Evolutionary conservation across 1,140 invertebrate species (phyloP), one percentile per base, ranked within the genome.

Genomic region (Drosophila kurseongensis): DNA sequence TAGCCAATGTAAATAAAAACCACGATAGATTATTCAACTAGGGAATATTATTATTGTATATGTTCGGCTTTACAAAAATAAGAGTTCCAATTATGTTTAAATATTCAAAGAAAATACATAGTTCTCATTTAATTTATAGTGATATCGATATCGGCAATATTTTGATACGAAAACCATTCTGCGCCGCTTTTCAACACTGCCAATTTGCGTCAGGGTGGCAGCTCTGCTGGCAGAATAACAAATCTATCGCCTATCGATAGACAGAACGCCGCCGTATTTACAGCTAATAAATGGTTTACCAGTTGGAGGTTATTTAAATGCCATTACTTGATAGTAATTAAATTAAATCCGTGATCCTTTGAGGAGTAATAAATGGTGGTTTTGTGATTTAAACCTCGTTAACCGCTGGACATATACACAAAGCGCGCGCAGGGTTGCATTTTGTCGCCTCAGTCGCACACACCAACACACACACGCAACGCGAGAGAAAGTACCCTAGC

Each of bases 401-500:
- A n/a, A 35, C 18, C 51, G 44, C 65, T 35, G 36, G 16, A 54
- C 55, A 79, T 35, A 84, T 80, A 85, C 77, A 84, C 59, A 84
- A 83, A 83, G 76, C 77, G 72, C 62, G 54, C 55, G 23, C 83
- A 89, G 80, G 72, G 83, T 76, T 88, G 84, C 84, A 80, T 89
- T 52, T 59, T 50, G 82, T 68, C 57, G 63, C 63, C 71, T 83
- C 69, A 42, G 44, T 14, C 23, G 51, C 65, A 68, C 65, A 59
- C 45, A 73, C 29, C 29, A 32, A 32, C 40, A 59, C 45, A 50
- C 44, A 47, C 44, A 27, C 50, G 73, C 57, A 84, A 82, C 78
- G 76, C 78, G 81, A 81, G 81, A 89, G 86, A 90, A 86, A 90
- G 86, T 90, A 77, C 76, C 63, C 63, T 78, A 88, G 82, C 82